Evolutionary conservation across 2,797 vertebrate species (phyloP).

Genomic region (Chromis chromis): DNA sequence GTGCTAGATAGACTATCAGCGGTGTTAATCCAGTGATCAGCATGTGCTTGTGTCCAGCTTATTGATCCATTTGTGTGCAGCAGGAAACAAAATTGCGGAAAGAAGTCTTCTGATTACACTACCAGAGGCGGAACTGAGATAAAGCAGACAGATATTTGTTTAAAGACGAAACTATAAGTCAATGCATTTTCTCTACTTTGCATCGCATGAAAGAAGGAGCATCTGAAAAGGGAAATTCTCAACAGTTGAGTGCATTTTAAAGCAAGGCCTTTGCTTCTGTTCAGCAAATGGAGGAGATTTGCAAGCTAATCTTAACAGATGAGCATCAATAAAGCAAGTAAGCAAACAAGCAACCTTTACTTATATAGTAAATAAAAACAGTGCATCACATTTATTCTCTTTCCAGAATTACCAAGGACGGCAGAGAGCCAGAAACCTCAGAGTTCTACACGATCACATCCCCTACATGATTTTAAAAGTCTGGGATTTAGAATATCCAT

Average conservation of each 20-base stretch:
- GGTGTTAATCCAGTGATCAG: conserved; percentile 29
- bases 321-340: not conserved
- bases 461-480: conserved; percentile 27
- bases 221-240: not conserved
- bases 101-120: conserved; percentile 4
- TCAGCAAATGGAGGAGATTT: not conserved
- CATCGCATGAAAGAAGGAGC: not conserved
- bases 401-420: conserved; percentile 12
- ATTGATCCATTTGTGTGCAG: conserved; percentile 9
- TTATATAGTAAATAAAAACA: not conserved
- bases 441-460: conserved; percentile 5
- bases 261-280: not conserved
- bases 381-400: not conserved
- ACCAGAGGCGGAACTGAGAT: not conserved
- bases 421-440: not conserved
- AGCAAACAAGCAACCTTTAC: not conserved
- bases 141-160: not conserved
- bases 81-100: conserved; percentile 7
- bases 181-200: conserved; percentile 4
- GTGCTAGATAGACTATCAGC: conserved; percentile 37
- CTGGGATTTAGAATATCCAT: conserved; percentile 23
- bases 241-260: not conserved
- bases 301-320: not conserved
- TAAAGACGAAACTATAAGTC: not conserved
- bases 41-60: not conserved